Evolutionary conservation across 1,140 invertebrate species (phyloP).

Genomic region (Forficula auricularia): DNA sequence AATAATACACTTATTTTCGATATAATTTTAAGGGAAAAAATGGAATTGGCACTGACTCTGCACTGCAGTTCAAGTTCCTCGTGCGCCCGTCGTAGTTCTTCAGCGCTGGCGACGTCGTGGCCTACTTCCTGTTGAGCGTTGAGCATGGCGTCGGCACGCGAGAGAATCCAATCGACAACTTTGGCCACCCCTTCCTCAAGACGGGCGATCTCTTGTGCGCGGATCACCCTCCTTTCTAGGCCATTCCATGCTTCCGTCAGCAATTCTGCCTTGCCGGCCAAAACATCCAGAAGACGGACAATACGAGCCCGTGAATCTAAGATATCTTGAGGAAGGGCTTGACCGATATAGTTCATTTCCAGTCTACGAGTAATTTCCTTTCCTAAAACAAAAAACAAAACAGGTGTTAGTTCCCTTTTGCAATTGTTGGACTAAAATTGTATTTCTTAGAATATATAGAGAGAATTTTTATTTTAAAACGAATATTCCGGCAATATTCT

Average conservation of each 20-base stretch:
- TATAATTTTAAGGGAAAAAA: too few relatives aligned
- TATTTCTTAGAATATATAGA: too few relatives aligned
- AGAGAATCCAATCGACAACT: constrained; percentile 61
- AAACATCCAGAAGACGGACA: constrained; percentile 22
- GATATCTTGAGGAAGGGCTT: constrained; percentile 36
- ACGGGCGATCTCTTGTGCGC: constrained; percentile 37
- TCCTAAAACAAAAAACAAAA: too few relatives aligned
- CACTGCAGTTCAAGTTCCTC: constrained; percentile 61
- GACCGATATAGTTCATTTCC: constrained; percentile 15
- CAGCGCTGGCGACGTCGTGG: constrained; percentile 47
- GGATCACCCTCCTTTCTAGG: constrained; percentile 37
- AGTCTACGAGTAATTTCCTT: not conserved
- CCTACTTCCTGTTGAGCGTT: constrained; percentile 52
- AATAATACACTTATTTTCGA: too few relatives aligned
- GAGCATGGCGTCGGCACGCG: constrained; percentile 50
- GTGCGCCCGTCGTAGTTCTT: constrained; percentile 48
- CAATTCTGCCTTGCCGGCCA: not conserved
- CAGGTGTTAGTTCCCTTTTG: too few relatives aligned
- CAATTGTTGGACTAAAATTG: too few relatives aligned
- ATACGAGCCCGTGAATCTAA: constrained; percentile 37
- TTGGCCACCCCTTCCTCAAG: constrained; percentile 42
- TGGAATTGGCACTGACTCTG: constrained; percentile 33
- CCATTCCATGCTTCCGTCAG: constrained; percentile 35
- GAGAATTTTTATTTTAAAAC: too few relatives aligned
- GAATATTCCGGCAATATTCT: too few relatives aligned